A percentile compares a stretch with the other conserved stretches of the same genome.
Conservation (phyloP, 2,113 vertebrate genomes). For the Actinemys pallida region DNA sequence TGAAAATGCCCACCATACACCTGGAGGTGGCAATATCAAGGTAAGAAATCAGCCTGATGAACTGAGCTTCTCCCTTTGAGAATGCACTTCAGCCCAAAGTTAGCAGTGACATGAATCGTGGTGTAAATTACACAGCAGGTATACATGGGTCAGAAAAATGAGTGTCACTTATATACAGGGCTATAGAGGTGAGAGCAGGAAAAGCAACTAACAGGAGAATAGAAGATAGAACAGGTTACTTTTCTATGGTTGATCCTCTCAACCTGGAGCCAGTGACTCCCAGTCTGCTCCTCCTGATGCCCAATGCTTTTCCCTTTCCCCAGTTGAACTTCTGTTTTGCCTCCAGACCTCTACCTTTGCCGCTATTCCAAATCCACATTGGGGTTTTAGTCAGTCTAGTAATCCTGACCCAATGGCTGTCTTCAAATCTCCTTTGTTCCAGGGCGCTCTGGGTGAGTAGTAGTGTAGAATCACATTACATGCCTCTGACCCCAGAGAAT, state of each 20-base stretch:
- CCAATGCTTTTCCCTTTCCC: not conserved
- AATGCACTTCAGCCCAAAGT: not conserved
- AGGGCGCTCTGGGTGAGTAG: not conserved
- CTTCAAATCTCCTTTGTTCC: not conserved
- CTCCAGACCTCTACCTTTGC: not conserved
- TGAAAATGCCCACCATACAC: slow-evolving; percentile 93
- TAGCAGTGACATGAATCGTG: not conserved
- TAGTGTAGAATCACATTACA: not conserved
- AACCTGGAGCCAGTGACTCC: not conserved
- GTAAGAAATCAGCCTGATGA: slow-evolving; percentile 77
- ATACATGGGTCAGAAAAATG: not conserved
- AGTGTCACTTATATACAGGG: not conserved
- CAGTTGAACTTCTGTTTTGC: not conserved
- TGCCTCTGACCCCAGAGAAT: not conserved
- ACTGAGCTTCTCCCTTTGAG: not conserved
- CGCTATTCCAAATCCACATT: not conserved
- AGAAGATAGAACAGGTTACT: not conserved
- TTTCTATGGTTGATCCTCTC: not conserved
- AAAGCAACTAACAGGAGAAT: not conserved
- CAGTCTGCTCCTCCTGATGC: not conserved
- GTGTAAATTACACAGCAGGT: not conserved
- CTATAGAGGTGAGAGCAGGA: not conserved
- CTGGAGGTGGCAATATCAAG: slow-evolving; percentile 90
- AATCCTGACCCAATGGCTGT: not conserved
- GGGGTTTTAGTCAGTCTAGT: not conserved